Base-by-base conservation (phyloP, 2,797 vertebrate genomes). In the Vespertilio murinus region DNA sequence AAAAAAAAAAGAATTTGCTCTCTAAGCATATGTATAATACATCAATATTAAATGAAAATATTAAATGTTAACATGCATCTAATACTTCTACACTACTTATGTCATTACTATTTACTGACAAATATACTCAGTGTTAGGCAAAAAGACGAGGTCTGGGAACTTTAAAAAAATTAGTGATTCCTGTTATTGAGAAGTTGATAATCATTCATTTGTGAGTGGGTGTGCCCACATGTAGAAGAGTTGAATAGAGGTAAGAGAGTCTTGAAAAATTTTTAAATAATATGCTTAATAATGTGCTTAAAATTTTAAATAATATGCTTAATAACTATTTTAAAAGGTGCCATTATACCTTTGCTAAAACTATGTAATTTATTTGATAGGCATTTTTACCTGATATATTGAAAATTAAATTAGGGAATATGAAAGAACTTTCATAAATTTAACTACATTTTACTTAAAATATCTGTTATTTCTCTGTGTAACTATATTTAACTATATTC, bases 251-350 rank as follows among this genome's bases (percentile, higher is more conserved):
- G 49, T 84, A 90, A 96, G 91, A 96, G 90, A 88, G 33, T 18
- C 1, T 77, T 75, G 54, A 86, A 75, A 88, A 8, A 54, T 33
- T 42, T 90, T 92, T 84, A 87, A 33, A 69, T 56, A 74, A 47
- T 94, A 67, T 56, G 74, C 22, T 94, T 96, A 88, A 90, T 94
- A 95, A 45, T 40, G 33, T 0, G n/a, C n/a, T n/a, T n/a, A 88
- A 8, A 54, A 33, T 42, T 90, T 92, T 84, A 87, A 33, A 69
- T 56, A 74, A 47, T 94, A 67, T 56, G 74, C 22, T 94, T 96
- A 88, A 9, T 84, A 89, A 61, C n/a, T 18, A 45, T 85, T 96
- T 91, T 12, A 95, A 69, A 87, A 82, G 91, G 73, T 97, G 77
- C 56, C 73, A 25, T 64, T 38, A 79, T 54, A 90, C 9, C 7